Percentiles rank a stretch among this genome's conserved stretches.
Evolutionary conservation across 1,140 invertebrate species (phyloP).

Genomic region (Calliopsis andreniformis): DNA sequence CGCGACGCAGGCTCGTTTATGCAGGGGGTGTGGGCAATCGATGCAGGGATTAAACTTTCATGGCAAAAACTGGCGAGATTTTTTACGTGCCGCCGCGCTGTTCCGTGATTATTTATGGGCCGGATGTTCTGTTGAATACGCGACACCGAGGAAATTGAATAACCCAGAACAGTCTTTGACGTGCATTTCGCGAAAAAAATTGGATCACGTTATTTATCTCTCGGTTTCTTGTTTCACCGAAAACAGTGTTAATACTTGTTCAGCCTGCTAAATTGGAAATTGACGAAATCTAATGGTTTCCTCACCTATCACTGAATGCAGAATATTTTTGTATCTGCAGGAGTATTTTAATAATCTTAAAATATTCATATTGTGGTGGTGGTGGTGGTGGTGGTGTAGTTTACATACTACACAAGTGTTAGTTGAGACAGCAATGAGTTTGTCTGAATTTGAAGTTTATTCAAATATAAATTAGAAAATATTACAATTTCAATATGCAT

Average conservation of each 20-base stretch:
- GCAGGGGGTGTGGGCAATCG: constrained; percentile 8
- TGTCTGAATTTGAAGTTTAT: too few relatives aligned
- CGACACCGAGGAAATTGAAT: constrained; percentile 41
- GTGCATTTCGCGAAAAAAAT: not conserved
- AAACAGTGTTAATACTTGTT: not conserved
- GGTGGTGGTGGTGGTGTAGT: too few relatives aligned
- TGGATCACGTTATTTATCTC: not conserved
- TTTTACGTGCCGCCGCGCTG: constrained; percentile 13
- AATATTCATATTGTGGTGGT: too few relatives aligned
- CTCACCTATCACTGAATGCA: too few relatives aligned
- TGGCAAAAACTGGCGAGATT: constrained; percentile 31
- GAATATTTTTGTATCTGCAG: too few relatives aligned
- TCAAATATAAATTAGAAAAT: too few relatives aligned
- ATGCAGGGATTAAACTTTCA: constrained; percentile 45
- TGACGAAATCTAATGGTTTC: not conserved
- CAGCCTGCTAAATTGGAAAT: too few relatives aligned
- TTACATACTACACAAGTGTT: too few relatives aligned
- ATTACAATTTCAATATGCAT: too few relatives aligned
- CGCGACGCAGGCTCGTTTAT: not conserved
- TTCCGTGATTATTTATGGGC: constrained; percentile 50
- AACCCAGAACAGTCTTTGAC: constrained; percentile 26
- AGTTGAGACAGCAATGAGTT: too few relatives aligned
- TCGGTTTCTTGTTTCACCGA: too few relatives aligned
- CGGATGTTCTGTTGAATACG: constrained; percentile 39
- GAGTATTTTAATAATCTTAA: too few relatives aligned